Conservation (phyloP, 2,888 invertebrate species). For the Parascotia fuliginaria region DNA sequence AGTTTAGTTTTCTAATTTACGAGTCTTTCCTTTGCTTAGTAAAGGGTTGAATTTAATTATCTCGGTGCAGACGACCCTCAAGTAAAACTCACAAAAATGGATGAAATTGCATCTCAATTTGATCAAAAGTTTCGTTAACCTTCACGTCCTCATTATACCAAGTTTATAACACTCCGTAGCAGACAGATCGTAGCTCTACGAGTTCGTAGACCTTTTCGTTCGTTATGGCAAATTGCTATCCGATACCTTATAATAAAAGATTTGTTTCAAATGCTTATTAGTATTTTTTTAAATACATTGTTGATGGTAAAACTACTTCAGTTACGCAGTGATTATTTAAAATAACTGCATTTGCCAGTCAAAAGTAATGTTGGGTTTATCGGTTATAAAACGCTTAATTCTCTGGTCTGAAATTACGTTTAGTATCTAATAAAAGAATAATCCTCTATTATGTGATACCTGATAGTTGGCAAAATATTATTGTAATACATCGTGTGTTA, state of each 20-base stretch:
- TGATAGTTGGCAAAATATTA: too few species aligned
- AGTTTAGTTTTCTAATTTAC: constrained; percentile 86
- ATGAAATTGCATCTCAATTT: constrained; percentile 67
- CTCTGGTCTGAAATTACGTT: too few species aligned
- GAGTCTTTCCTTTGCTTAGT: constrained; percentile 78
- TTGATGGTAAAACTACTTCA: too few species aligned
- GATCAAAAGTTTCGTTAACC: constrained; percentile 51
- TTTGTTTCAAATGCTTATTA: not conserved
- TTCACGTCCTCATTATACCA: constrained; percentile 48
- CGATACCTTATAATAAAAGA: constrained; percentile 40
- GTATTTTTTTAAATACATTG: too few species aligned
- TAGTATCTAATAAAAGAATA: too few species aligned
- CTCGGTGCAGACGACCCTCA: constrained; percentile 64
- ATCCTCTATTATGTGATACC: too few species aligned
- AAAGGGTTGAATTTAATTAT: constrained; percentile 85
- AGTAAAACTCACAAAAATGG: constrained; percentile 64
- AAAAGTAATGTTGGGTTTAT: too few species aligned
- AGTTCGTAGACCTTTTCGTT: constrained; percentile 52
- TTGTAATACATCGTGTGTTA: too few species aligned
- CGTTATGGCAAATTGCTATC: constrained; percentile 57
- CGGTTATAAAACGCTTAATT: too few species aligned
- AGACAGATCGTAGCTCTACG: constrained; percentile 44
- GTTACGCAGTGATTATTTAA: too few species aligned
- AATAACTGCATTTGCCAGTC: too few species aligned
- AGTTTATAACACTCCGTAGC: constrained; percentile 42